Evolutionary conservation across 2,888 invertebrate genomes (phyloP).

Genomic region (Mystacides longicornis): DNA sequence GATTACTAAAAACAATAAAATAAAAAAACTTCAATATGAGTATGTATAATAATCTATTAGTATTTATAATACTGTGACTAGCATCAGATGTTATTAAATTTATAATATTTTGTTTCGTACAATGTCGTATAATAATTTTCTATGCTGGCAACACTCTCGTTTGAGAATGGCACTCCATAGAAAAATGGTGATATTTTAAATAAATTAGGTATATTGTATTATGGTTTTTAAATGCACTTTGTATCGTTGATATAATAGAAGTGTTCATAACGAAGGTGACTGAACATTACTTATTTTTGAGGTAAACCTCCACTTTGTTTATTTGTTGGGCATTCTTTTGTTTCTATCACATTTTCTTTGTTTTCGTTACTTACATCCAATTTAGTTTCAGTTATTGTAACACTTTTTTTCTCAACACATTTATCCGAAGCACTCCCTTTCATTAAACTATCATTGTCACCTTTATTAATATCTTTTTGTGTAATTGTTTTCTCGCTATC

Average conservation of each 20-base stretch:
- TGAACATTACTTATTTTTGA: neutral
- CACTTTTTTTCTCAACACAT: neutral
- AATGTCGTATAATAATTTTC: too few relatives aligned
- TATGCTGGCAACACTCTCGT: too few relatives aligned
- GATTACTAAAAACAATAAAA: neutral
- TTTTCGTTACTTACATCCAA: slow-evolving; percentile 3
- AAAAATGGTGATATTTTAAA: too few relatives aligned
- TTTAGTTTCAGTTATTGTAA: neutral
- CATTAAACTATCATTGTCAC: neutral
- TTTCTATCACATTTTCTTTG: slow-evolving; percentile 2
- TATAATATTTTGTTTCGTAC: too few relatives aligned
- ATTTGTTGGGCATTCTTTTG: slow-evolving; percentile 2
- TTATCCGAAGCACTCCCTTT: neutral
- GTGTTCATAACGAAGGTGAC: neutral
- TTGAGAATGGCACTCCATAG: too few relatives aligned
- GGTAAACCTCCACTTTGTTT: slow-evolving; percentile 7
- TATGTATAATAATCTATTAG: neutral
- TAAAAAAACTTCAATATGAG: too few relatives aligned
- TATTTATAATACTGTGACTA: neutral
- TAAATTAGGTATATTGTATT: neutral
- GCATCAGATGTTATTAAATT: neutral
- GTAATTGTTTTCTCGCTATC: neutral
- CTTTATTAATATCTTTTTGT: neutral
- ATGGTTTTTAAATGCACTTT: neutral
- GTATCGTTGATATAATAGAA: neutral